Conservation (phyloP, 2,113 vertebrate species). For the Zosterops borbonicus region DNA sequence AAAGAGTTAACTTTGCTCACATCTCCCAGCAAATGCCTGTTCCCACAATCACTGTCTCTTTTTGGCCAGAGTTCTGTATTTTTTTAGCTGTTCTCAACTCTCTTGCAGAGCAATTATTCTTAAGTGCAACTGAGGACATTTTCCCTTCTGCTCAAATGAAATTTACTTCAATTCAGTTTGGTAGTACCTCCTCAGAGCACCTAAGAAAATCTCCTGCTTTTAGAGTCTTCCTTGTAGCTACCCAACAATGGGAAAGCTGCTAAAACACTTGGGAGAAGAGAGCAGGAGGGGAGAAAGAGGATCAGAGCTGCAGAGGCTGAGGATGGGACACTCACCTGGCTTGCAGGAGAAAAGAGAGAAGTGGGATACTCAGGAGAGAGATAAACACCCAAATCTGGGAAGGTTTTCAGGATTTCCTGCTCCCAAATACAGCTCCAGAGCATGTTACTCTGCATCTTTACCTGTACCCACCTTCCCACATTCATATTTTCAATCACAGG, state of each 20-base stretch:
- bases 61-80: conserved; percentile 38
- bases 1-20: background rate
- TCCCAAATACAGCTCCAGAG: background rate
- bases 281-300: background rate
- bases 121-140: conserved; percentile 33
- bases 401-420: background rate
- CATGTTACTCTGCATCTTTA: background rate
- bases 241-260: background rate
- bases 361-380: background rate
- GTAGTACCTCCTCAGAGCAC: background rate
- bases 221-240: background rate
- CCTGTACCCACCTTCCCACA: background rate
- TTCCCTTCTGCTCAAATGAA: conserved; percentile 41
- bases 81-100: conserved; percentile 42
- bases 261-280: background rate
- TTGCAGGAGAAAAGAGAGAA: background rate
- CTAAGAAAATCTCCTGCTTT: background rate
- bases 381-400: background rate
- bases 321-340: background rate
- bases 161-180: background rate
- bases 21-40: background rate
- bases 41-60: conserved; percentile 14
- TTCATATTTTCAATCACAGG: background rate
- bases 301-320: background rate
- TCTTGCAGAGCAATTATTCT: conserved; percentile 9